Evolutionary conservation across 1,140 invertebrate genomes (phyloP), one percentile per base, ranked within the genome.

Genomic region (Magallana angulata): DNA sequence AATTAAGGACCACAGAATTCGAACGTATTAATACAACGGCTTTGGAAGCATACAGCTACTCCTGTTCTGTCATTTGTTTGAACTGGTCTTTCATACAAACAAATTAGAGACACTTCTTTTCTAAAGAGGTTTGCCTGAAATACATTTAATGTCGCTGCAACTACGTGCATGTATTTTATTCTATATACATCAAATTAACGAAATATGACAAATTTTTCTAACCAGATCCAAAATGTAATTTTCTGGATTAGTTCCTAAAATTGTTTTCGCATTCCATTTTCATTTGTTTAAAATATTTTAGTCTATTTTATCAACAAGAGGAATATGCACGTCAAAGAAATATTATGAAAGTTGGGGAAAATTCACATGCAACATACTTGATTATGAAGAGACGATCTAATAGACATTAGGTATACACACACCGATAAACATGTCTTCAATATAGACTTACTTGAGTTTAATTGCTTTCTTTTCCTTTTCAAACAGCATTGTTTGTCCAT

Each of bases 81-180:
- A 89, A 87, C 87, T 84, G 88, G 85, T 86, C 84, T 76, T 86
- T 87, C 88, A 81, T 89, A 89, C 83, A 87, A 89, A 89, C 88
- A 89, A 89, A 89, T 89, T 89, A 89, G 86, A 85, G 85, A 89
- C 88, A 89, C 88, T 89, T 89, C 88, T 89, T 58, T 68, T 56
- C 64, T 85, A 59, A 84, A 89, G 85, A 85, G 88, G 84, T 71
- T 87, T 89, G 86, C 64, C 85, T 85, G 81, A 85, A 89, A 60
- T 48, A 76, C 68, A 30, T 76, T 12, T 76, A 30, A 30, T 76
- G 68, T 30, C 14, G 68, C 68, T 30, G 30, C 24, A 1, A 48
- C 36, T 48, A 48, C 12, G 24, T 24, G 68, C 68, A 76, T 18
- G 68, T 76, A 36, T 30, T 18, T 24, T 76, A 36, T 30, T 76